Evolutionary conservation across 2,113 vertebrate species (phyloP), one percentile per base, ranked within the genome.

Genomic region (Corydoras maculifer): DNA sequence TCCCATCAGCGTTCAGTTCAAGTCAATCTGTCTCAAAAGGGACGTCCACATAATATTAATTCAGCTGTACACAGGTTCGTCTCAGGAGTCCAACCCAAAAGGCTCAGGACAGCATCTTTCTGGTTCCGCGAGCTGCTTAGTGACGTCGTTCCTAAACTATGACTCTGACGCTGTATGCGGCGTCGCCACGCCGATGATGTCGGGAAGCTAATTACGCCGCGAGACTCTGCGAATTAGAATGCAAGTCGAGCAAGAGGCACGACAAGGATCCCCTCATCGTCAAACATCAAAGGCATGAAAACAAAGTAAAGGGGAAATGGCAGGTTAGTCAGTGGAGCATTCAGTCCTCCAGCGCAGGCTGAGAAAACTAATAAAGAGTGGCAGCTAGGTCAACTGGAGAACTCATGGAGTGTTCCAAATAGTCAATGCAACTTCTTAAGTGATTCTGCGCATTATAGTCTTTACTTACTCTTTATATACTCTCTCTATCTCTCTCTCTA

Each of bases 311-410:
- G 50, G 10, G n/a, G 29, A 55, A 65, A 72, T 64, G 30, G 51
- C 58, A 30, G 48, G 11, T 31, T 75, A 31, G 65, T 69, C 12
- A 60, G n/a, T 29, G 9, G 62, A 58, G 29, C 31, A 18, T 61
- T 70, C 58, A 51, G 55, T 75, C 75, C 73, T 76, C 43, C 6
- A 10, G 77, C 25, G 49, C 30, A 63, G 74, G 69, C 65, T 32
- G 35, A 68, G 60, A 29, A 68, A 68, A 72, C 66, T 79, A 76
- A 84, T 15, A 51, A 49, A 66, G 18, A 59, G 72, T 79, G 77
- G 75, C 77, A 80, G 72, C 69, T 63, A 50, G 60, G 76, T 79
- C 72, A 69, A 62, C 68, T 80, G 77, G 71, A 70, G 70, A 73
- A 73, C 63, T 58, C 73, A 71, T 43, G 58, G 35, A 72, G 69